Evolutionary conservation across 1,140 invertebrate genomes (phyloP).

Genomic region (Conus ventricosus): DNA sequence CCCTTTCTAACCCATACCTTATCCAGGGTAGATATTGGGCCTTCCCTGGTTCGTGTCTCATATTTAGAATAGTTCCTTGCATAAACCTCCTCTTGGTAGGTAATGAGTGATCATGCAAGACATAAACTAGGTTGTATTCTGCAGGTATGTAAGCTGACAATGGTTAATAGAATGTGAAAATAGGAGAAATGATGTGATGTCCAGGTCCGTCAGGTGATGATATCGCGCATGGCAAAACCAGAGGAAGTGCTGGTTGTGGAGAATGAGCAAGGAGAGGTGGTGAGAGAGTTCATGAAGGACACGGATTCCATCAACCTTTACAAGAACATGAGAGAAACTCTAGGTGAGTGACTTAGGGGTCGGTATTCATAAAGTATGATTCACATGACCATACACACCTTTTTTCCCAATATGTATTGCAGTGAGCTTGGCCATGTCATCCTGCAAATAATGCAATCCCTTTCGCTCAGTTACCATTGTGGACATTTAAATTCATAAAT

Average conservation of each 20-base stretch:
- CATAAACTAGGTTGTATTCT: too few species aligned
- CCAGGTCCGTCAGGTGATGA: constrained; percentile 97
- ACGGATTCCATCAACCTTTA: constrained; percentile 99
- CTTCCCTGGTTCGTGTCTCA: too few species aligned
- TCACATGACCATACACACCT: not conserved
- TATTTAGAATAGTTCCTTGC: too few species aligned
- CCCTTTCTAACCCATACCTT: too few species aligned
- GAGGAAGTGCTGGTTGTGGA: constrained; percentile 99
- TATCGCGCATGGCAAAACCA: constrained; percentile 99
- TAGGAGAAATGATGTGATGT: not conserved
- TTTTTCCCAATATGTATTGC: not conserved
- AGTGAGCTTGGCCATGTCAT: not conserved
- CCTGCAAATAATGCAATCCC: too few species aligned
- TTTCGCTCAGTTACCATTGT: too few species aligned
- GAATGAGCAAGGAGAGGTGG: constrained; percentile 99
- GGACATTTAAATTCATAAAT: too few species aligned
- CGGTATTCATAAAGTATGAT: not conserved
- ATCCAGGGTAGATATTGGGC: too few species aligned
- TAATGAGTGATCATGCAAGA: too few species aligned
- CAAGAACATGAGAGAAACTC: constrained; percentile 99
- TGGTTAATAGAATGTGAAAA: too few species aligned
- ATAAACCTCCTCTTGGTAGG: too few species aligned
- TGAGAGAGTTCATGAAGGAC: constrained; percentile 99
- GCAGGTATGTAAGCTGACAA: too few species aligned
- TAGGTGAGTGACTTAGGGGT: constrained; percentile 75